A percentile compares a stretch with the other conserved stretches of the same genome.
Evolutionary conservation across 2,113 vertebrate species (phyloP).

Genomic region (Perca schrenkii): DNA sequence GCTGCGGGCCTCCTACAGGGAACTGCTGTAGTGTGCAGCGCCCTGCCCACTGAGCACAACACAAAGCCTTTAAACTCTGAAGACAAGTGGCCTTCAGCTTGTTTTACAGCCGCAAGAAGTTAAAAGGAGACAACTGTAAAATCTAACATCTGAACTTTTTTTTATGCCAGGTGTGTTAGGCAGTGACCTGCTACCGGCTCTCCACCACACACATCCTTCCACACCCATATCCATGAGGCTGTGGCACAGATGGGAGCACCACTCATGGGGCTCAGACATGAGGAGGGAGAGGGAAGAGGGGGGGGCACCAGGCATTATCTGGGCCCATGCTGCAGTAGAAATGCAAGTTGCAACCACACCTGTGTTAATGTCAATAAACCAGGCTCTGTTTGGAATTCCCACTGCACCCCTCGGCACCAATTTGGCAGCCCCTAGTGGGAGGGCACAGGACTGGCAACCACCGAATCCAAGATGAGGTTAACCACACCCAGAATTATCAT

Average conservation of each 20-base stretch:
- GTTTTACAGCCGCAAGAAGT: constrained; percentile 29
- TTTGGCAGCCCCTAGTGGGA: constrained; percentile 61
- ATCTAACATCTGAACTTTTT: constrained; percentile 37
- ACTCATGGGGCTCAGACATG: constrained; percentile 33
- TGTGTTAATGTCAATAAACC: constrained; percentile 54
- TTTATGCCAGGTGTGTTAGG: constrained; percentile 35
- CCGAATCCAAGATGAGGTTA: constrained; percentile 27
- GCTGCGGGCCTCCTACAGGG: constrained; percentile 73
- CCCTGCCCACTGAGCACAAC: constrained; percentile 8
- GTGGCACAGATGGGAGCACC: constrained; percentile 56
- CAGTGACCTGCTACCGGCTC: background rate
- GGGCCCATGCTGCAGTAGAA: constrained; percentile 48
- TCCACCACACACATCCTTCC: background rate
- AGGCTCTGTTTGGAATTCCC: constrained; percentile 58
- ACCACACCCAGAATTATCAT: constrained; percentile 43
- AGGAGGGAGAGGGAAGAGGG: background rate
- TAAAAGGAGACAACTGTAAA: constrained; percentile 35
- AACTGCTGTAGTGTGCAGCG: constrained; percentile 46
- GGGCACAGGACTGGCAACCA: constrained; percentile 33
- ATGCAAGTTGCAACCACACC: constrained; percentile 67
- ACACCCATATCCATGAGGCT: constrained; percentile 18
- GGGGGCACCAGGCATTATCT: constrained; percentile 33
- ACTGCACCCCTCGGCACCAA: constrained; percentile 53
- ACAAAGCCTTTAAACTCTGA: constrained; percentile 32
- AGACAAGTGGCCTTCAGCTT: constrained; percentile 19